Base-by-base conservation (phyloP, 2,113 vertebrate species). In the Gymnorhina tibicen region DNA sequence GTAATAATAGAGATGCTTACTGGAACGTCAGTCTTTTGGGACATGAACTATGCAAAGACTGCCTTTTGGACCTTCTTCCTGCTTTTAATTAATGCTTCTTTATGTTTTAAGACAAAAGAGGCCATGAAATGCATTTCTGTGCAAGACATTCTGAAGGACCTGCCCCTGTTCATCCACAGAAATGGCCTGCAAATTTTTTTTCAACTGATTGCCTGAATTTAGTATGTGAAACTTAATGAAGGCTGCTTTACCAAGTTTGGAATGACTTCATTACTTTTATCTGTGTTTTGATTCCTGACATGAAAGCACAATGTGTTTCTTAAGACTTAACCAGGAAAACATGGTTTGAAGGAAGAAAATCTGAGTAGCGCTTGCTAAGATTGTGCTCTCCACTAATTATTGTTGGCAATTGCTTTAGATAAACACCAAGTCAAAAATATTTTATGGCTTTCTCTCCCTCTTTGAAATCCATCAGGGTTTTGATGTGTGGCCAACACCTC, bases 181-280 rank as follows among this genome's bases (percentile, higher is more conserved):
- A 95, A 93, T 20, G 20, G 8, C n/a, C 74, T 55, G 23, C 3
- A 42, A 92, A 63, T 26, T 6, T 81, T 92, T 92, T 92, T 88
- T 49, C 85, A 77, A 64, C 72, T 62, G 87, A 91, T 78, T 62
- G 50, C 76, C 75, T 66, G 58, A 87, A 94, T 94, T 90, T 69
- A 93, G 33, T 67, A 70, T 17, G 35, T 89, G 91, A 84, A 94
- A 92, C n/a, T 46, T 80, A 83, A 82, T 0, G 7, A 70, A 85
- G 62, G 10, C 39, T 84, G 44, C 68, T 72, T 55, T 89, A 72
- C 63, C 64, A 66, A 72, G 68, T 46, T 59, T 46, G 69, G 33
- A 92, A 85, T 87, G 49, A 95, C 93, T 87, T 96, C 89, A 94
- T 91, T 63, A 68, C 66, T 96, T 95, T 92, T 95, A 97, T 91